Base-by-base conservation (phyloP, 2,113 vertebrate species). In the Microcebus tavaratra region DNA sequence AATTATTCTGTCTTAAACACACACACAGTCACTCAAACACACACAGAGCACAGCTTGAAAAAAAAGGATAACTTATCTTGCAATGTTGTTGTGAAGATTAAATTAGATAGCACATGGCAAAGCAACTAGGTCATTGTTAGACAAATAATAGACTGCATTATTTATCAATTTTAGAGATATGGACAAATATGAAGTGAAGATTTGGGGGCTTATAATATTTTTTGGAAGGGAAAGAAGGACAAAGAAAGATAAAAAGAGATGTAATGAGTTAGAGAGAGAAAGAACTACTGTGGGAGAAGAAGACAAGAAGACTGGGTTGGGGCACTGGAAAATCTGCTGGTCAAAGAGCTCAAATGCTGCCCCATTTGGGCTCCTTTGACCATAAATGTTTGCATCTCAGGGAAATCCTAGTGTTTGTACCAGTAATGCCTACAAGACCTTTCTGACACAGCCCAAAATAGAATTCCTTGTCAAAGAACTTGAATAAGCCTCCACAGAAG, bases 1-100 rank as follows among this genome's bases (percentile, higher is more conserved):
- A 94, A 90, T 93, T 27, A 72, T 39, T 68, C 45, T 75, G 25
- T 79, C 59, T 55, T 53, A 76, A 96, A 89, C 76, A 91, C 50
- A 57, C 15, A 25, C 21, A 79, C 10, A 72, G 57, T 82, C 48
- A 65, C 8, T 73, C 53, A 87, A 67, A 91, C 1, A 39, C 29
- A 55, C 8, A 81, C 3, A 76, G 27, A 90, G 57, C 3, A 68
- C 55, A 29, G 11, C 27, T 76, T 87, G 2, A 65, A 95, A 81
- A 72, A 72, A 81, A 70, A 68, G n/a, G 11, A 78, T 17, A 39
- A 36, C 29, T 31, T 76, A 70, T 50, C 21, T 88, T 91, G 4
- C n/a, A 94, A 90, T 42, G 8, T 81, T 67, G n/a, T 79, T 57
- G 55, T 78, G 48, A 90, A 14, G 5, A 87, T 45, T 83, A 27